phyloP scores from a whole-genome alignment of 2,888 invertebrate species.

The Diarsia mendica region DNA sequence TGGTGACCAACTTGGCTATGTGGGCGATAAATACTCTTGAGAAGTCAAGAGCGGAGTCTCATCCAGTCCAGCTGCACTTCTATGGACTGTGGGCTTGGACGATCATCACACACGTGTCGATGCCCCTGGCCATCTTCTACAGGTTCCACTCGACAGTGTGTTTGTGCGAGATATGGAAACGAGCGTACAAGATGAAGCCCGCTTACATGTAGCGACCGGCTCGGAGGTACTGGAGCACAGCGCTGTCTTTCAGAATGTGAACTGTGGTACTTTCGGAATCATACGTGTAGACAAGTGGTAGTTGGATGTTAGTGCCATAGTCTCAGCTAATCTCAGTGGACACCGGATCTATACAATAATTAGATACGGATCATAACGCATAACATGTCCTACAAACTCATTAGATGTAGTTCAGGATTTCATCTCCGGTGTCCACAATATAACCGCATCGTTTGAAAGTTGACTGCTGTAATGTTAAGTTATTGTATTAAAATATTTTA shows the following conservation, averaged over 20 bases:
- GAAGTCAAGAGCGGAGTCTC: constrained; percentile 97
- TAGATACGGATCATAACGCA: constrained; percentile 48
- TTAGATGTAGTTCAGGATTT: constrained; percentile 55
- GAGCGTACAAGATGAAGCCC: constrained; percentile 97
- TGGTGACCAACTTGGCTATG: constrained; percentile 97
- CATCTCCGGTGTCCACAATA: constrained; percentile 69
- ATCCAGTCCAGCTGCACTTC: constrained; percentile 97
- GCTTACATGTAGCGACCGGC: constrained; percentile 93
- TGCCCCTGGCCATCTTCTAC: constrained; percentile 98
- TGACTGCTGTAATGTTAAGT: constrained; percentile 89
- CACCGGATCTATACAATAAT: constrained; percentile 64
- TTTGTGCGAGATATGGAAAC: constrained; percentile 98
- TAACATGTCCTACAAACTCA: constrained; percentile 57
- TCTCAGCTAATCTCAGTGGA: constrained; percentile 71
- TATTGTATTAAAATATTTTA: constrained; percentile 90
- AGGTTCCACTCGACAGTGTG: constrained; percentile 98
- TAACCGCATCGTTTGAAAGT: constrained; percentile 82
- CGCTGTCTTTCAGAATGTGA: constrained; percentile 69
- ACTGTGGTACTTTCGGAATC: constrained; percentile 78
- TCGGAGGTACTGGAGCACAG: constrained; percentile 78
- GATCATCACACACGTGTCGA: constrained; percentile 97
- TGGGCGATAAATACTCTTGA: constrained; percentile 98
- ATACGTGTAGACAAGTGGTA: constrained; percentile 72
- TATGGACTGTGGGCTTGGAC: constrained; percentile 99
- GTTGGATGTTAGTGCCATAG: constrained; percentile 86